Conservation (phyloP, 2,888 invertebrate species). For the Andrena haemorrhoa region DNA sequence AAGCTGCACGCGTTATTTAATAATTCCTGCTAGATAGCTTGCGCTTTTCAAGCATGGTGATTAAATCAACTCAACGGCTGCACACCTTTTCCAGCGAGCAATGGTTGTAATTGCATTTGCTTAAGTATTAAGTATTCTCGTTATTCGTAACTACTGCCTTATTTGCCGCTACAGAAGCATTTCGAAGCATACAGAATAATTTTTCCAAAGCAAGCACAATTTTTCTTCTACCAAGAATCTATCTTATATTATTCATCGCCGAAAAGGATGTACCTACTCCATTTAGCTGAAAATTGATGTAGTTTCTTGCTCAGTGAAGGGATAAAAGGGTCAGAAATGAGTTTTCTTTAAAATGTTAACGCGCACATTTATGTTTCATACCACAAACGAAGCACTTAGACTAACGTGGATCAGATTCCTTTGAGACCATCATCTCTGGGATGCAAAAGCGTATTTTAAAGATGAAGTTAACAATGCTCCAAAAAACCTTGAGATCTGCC, state of each 20-base stretch:
- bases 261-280: not conserved
- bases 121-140: no score
- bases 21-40: conserved; percentile 26
- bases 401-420: not conserved
- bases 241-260: not conserved
- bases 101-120: no score
- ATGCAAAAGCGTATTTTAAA: conserved; percentile 5
- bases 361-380: not conserved
- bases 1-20: conserved; percentile 15
- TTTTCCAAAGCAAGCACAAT: not conserved
- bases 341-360: not conserved
- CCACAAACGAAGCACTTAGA: conserved; percentile 1
- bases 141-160: no score
- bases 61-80: conserved; percentile 1
- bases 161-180: no score
- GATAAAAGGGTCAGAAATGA: not conserved
- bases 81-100: not conserved
- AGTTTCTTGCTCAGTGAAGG: not conserved
- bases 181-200: not conserved
- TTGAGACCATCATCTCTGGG: not conserved
- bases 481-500: not conserved
- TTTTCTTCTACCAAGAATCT: not conserved
- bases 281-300: not conserved
- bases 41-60: conserved; percentile 9
- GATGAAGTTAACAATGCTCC: not conserved